phyloP scores from a whole-genome alignment of 2,113 vertebrate genomes.

The Megaceryle maxima region DNA sequence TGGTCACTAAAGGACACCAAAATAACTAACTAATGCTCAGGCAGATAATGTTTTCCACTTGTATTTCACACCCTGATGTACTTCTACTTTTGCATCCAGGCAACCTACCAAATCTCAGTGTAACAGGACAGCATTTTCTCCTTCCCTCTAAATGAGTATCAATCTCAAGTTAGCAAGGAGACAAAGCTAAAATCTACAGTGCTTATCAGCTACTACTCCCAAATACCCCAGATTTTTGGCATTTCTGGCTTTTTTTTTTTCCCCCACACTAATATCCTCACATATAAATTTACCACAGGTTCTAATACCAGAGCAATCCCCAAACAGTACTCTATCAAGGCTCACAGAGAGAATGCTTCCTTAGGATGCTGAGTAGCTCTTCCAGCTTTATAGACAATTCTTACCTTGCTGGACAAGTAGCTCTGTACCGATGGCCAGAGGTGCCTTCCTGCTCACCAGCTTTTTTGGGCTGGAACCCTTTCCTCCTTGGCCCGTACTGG shows the following conservation, averaged over 20 bases:
- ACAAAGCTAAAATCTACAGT: neutral
- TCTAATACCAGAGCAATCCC: neutral
- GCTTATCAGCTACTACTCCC: neutral
- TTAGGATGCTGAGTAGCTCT: neutral
- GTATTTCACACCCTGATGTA: neutral
- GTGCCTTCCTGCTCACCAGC: conserved; percentile 71
- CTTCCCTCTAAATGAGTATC: neutral
- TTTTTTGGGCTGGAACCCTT: conserved; percentile 83
- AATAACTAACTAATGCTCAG: neutral
- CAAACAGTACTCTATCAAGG: neutral
- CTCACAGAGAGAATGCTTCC: neutral
- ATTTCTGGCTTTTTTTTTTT: neutral
- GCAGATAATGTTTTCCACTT: neutral
- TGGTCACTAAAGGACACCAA: neutral
- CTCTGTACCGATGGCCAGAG: conserved; percentile 78
- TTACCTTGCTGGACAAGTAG: conserved; percentile 84
- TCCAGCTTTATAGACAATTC: neutral
- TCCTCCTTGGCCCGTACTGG: conserved; percentile 85
- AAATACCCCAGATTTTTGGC: neutral
- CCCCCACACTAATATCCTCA: neutral
- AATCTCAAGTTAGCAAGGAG: neutral
- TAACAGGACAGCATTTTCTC: neutral
- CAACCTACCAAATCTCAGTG: neutral
- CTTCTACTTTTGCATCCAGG: neutral
- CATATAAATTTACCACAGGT: neutral